Percentiles rank a stretch among this genome's conserved stretches.
These are phyloP conservation scores for Phoenicopterus ruber DNA, from an alignment of 2,113 vertebrate species.

Conservation along the genomic window DNA sequence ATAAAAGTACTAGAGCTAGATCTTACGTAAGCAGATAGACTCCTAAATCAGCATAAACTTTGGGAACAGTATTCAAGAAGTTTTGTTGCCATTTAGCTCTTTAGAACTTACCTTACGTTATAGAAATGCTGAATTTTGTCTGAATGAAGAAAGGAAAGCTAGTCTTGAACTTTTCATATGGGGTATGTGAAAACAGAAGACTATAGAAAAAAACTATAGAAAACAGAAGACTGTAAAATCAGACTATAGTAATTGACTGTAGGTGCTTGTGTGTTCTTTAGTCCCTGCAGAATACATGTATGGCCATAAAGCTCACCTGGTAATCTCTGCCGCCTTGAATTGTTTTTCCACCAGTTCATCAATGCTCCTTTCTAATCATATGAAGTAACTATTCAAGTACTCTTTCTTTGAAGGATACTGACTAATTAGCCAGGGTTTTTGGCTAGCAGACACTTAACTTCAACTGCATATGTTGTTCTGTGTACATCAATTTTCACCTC, in stretches of 20 bases:
- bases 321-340: background rate
- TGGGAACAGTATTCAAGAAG: background rate
- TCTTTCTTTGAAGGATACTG: background rate
- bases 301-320: background rate
- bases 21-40: background rate
- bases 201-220: background rate
- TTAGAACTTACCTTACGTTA: background rate
- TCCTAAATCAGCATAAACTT: background rate
- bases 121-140: background rate
- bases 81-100: background rate
- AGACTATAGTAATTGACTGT: background rate
- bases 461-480: background rate
- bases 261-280: background rate
- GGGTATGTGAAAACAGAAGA: background rate
- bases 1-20: background rate
- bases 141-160: background rate
- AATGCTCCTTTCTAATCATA: background rate
- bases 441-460: background rate
- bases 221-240: background rate
- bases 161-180: background rate
- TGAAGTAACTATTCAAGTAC: background rate
- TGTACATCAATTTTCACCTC: background rate
- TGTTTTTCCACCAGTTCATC: background rate
- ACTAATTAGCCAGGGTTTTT: background rate
- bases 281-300: background rate